A percentile compares a stretch with the other conserved stretches of the same genome.
phyloP scores from a whole-genome alignment of 1,140 invertebrate species.

The Zaprionus inermis region DNA sequence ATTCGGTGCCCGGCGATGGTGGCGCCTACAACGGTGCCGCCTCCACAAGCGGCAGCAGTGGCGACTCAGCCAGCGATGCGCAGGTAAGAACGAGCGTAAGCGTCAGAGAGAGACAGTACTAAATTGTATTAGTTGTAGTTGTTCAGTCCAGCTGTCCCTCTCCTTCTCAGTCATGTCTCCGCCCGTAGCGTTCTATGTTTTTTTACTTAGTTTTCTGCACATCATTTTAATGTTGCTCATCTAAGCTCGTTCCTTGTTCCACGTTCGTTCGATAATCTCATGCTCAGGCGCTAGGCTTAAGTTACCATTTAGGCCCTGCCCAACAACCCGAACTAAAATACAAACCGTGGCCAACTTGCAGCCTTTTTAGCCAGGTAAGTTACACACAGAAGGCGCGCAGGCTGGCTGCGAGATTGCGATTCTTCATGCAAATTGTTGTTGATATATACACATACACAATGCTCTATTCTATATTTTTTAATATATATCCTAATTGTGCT shows the following conservation, averaged over 20 bases:
- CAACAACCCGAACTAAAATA: slow-evolving; percentile 11
- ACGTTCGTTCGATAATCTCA: slow-evolving; percentile 49
- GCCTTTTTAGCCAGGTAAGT: slow-evolving; percentile 42
- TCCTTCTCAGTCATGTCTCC: slow-evolving; percentile 4
- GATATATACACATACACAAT: slow-evolving; percentile 63
- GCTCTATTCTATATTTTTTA: slow-evolving; percentile 13
- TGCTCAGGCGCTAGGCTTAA: slow-evolving; percentile 54
- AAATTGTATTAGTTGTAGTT: slow-evolving; percentile 23
- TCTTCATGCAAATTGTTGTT: slow-evolving; percentile 72
- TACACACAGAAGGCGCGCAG: slow-evolving; percentile 14
- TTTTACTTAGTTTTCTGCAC: slow-evolving; percentile 64
- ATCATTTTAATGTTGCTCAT: slow-evolving; percentile 73
- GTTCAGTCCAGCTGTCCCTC: not conserved
- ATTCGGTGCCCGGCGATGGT: slow-evolving; percentile 75
- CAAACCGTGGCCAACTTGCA: slow-evolving; percentile 28
- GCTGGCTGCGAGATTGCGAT: slow-evolving; percentile 8
- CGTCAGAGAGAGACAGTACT: not conserved
- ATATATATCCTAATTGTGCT: slow-evolving; percentile 70
- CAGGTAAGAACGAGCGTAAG: slow-evolving; percentile 61
- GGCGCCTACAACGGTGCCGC: slow-evolving; percentile 53
- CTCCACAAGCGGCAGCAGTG: slow-evolving; percentile 65
- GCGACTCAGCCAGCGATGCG: slow-evolving; percentile 63
- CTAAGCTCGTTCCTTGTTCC: slow-evolving; percentile 48
- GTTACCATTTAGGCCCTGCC: slow-evolving; percentile 26
- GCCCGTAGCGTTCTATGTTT: slow-evolving; percentile 9